These are phyloP conservation scores for Luscinia megarhynchos DNA, from an alignment of 2,797 vertebrate genomes.

Conservation along the genomic window DNA sequence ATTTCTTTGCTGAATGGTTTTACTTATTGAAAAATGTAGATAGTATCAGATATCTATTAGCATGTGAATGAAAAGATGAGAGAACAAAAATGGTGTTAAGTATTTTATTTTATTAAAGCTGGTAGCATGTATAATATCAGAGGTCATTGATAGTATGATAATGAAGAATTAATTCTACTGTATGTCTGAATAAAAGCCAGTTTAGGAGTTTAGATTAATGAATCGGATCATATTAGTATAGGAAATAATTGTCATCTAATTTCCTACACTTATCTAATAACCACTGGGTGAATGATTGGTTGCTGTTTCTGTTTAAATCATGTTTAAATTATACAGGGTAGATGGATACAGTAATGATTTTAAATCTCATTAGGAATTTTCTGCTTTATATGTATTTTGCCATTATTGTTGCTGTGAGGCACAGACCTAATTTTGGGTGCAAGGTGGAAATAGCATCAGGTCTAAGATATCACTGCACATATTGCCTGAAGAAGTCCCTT, in stretches of 20 bases:
- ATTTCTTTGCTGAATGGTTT: background rate
- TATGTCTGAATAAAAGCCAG: background rate
- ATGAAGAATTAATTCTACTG: background rate
- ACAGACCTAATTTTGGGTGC: background rate
- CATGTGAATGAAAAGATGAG: background rate
- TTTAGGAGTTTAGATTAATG: constrained; percentile 6
- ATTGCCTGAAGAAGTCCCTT: background rate
- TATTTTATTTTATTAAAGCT: constrained; percentile 3
- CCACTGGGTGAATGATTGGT: background rate
- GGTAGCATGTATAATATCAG: background rate
- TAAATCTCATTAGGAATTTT: constrained; percentile 10
- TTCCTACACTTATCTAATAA: constrained; percentile 39
- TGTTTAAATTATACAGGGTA: background rate
- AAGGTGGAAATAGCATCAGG: background rate
- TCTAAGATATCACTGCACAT: background rate
- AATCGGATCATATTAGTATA: background rate
- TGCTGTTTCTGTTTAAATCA: background rate
- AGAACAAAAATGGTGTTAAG: background rate
- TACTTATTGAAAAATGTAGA: background rate
- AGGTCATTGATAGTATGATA: background rate
- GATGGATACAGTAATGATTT: background rate
- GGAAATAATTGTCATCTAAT: constrained; percentile 5
- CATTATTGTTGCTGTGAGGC: background rate
- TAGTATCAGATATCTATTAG: background rate
- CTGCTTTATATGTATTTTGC: background rate